Evolutionary conservation across 2,888 invertebrate species (phyloP), one percentile per base, ranked within the genome.

Genomic region (Crematogaster levior): DNA sequence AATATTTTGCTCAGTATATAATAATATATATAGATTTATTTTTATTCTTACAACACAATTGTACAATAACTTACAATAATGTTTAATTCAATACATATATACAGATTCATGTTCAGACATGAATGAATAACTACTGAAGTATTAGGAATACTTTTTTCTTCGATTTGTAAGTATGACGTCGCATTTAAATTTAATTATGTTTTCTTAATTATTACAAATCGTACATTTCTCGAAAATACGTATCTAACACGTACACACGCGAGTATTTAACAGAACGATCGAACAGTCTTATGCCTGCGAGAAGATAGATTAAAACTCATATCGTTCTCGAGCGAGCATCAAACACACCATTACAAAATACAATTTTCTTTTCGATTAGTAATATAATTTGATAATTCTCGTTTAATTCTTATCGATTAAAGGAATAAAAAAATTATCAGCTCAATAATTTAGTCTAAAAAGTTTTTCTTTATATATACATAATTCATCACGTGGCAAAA

Each of bases 11-110:
- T 7, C 3, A 61, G 40, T 9, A 24, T 40, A 40, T 1, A 37
- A 6, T 21, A 27, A 43, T 53, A 10, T 53, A 24, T 18, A 51
- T 66, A 30, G n/a, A 60, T 83, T 58, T 66, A 70, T 86, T 83
- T 86, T 83, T 84, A 85, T 89, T 88, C 56, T 79, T 81, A 83
- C 63, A 86, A 81, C 77, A 27, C 30, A 82, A 85, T 86, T 86
- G 65, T 77, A 90, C 70, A 90, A 85, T 88, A 89, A 83, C 83
- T 89, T 90, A 91, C 72, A 43, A 61, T 75, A 81, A 80, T 63
- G 48, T 79, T 53, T 65, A 66, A 85, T 65, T 84, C 83, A 81
- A 77, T 84, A 85, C 83, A 87, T 88, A 90, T 90, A 74, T 90
- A 90, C 90, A 90, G 43, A 40, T 81, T 70, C 65, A 81, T 58